These are phyloP conservation scores for Tiaroga cobitis DNA, from an alignment of 2,797 vertebrate genomes.

Conservation along the genomic window DNA sequence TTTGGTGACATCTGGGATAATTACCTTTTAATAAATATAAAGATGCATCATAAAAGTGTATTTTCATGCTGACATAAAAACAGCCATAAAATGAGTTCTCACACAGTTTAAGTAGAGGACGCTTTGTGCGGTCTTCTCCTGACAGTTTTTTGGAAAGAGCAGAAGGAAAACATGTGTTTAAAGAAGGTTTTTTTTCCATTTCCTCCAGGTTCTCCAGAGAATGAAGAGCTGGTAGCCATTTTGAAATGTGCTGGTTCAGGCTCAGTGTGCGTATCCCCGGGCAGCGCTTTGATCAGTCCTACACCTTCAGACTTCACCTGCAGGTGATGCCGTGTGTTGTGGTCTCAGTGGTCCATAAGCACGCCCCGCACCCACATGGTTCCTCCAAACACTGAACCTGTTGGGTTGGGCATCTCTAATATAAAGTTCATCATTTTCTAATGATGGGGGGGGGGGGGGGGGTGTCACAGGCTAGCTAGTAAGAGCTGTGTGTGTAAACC, in stretches of 20 bases:
- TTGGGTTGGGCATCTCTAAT: background rate
- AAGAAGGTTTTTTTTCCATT: background rate
- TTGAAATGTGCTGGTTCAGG: constrained; percentile 81
- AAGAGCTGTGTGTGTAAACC: no score
- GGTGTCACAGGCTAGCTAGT: no score
- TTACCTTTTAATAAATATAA: background rate
- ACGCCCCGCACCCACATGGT: constrained; percentile 63
- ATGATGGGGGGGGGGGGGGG: no score
- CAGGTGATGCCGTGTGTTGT: constrained; percentile 71
- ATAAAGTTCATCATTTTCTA: background rate
- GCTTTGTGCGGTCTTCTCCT: constrained; percentile 39
- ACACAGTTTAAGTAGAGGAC: background rate
- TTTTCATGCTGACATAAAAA: background rate
- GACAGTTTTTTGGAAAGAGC: constrained; percentile 64
- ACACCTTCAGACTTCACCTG: constrained; percentile 80
- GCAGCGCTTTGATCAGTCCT: constrained; percentile 83
- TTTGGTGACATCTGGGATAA: background rate
- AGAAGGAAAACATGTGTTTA: constrained; percentile 71
- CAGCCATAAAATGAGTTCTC: background rate
- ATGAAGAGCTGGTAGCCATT: constrained; percentile 70
- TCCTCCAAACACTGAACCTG: background rate
- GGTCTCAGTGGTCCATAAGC: constrained; percentile 77
- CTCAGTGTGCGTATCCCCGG: constrained; percentile 75
- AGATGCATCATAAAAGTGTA: background rate
- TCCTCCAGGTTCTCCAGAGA: constrained; percentile 63